Evolutionary conservation across 1,140 invertebrate genomes (phyloP).

Genomic region (Tetramorium alpestre): DNA sequence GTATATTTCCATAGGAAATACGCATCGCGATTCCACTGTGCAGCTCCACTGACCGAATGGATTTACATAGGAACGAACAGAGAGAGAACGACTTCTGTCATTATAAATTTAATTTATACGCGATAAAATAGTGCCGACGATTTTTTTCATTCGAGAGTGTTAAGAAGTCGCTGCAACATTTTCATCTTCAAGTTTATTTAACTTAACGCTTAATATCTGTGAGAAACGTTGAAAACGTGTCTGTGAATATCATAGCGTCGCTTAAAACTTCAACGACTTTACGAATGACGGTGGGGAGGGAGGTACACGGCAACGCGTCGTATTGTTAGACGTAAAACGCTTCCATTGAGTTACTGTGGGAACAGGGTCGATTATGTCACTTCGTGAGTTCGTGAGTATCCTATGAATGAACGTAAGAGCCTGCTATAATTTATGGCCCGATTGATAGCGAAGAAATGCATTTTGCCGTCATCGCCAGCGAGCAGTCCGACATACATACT

Average conservation of each 20-base stretch:
- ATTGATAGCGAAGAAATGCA: conserved; percentile 63
- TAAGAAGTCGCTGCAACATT: not conserved
- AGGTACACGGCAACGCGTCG: not conserved
- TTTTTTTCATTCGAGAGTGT: not conserved
- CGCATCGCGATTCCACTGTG: not conserved
- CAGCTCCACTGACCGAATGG: not conserved
- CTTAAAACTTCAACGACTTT: conserved; percentile 17
- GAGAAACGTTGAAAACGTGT: not conserved
- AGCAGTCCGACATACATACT: conserved; percentile 18
- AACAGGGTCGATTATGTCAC: conserved; percentile 70
- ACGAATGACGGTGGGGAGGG: not conserved
- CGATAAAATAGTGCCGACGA: not conserved
- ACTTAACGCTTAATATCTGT: not conserved
- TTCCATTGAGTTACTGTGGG: conserved; percentile 55
- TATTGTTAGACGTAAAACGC: conserved; percentile 12
- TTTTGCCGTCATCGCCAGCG: conserved; percentile 30
- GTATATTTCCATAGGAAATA: conserved; percentile 28
- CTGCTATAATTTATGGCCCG: conserved; percentile 68
- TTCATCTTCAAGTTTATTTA: not conserved
- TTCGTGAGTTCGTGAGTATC: conserved; percentile 38
- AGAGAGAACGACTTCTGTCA: not conserved
- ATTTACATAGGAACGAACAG: not conserved
- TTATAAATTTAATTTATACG: not conserved
- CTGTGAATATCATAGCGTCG: not conserved
- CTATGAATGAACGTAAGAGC: conserved; percentile 59